Base-by-base conservation (phyloP, 2,888 invertebrate genomes). In the Hylaea fasciaria region DNA sequence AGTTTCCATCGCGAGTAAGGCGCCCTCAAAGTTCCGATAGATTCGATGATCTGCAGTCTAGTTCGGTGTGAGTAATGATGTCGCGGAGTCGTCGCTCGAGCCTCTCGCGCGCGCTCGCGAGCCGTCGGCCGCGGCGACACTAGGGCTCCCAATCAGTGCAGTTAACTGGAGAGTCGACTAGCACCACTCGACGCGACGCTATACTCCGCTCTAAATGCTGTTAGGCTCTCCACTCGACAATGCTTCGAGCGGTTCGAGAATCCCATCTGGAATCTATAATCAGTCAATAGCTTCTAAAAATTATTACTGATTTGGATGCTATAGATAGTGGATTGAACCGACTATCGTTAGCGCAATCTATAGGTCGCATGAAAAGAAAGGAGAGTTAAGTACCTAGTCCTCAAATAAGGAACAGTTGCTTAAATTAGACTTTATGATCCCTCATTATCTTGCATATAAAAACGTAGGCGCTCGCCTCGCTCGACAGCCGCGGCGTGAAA, bases 81-180 rank as follows among this genome's bases (percentile, higher is more conserved):
- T n/a, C n/a, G n/a, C n/a, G n/a, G n/a, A n/a, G n/a, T n/a, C n/a
- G n/a, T 5, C 22, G 22, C 22, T 5, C 22, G 3, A 22, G 32
- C 32, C 37, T 10, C 9, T 35, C 35, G 35, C n/a, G n/a, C n/a
- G 2, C 35, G 35, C 10, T 8, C 10, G 2, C 2, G 39, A n/a
- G 13, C 8, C 13, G 40, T 14, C 17, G 40, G 14, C 5, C 40
- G 9, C n/a, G 12, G 16, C 48, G 37, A 0, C 48, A 8, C 37
- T 3, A n/a, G 22, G 10, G 17, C 48, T 17, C 28, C 49, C 49
- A 49, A 49, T 49, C 49, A 49, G 28, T 17, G 40, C 40, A 40
- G 49, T 49, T 40, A 49, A 13, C 49, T 49, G 13, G 13, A 49
- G 49, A 16, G 39, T 2, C 37, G 17, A 12, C 48, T 2, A 32